Evolutionary conservation across 2,113 vertebrate species (phyloP), one percentile per base, ranked within the genome.

Genomic region (Chlamydotis undulata): DNA sequence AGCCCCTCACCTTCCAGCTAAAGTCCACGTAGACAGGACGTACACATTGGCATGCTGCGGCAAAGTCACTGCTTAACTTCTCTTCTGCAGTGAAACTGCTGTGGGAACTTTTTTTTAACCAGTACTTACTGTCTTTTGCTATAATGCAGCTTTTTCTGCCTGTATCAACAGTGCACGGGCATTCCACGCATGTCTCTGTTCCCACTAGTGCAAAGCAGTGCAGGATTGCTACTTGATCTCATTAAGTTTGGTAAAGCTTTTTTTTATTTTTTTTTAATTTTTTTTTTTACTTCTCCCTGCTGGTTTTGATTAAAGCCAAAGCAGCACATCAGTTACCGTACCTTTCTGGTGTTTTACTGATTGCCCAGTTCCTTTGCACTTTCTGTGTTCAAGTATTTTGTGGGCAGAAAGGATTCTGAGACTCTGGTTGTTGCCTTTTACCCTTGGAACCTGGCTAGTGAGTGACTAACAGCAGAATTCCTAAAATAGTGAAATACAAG

Each of bases 1-100:
- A 82, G 33, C 3, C 25, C 12, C 24, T 29, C 70, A 11, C 28
- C 39, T 19, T 26, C 61, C 41, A n/a, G 33, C 3, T 73, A 5
- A 13, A 77, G 31, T n/a, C 70, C 4, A 0, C 1, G 19, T 6
- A 23, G 67, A 8, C 24, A 18, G 14, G 25, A 16, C 45, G 33
- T 13, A 1, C 0, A 4, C 10, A 9, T 0, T 33, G 49, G 31
- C 33, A 18, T 25, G 12, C 5, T 29, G 17, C 19, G 28, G 29
- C 35, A 55, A 70, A 39, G 52, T 37, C 25, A 63, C 9, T 33
- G 53, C 67, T 57, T 6, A 71, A 29, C 63, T 80, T 63, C 39
- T 37, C 61, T 41, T 19, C 39, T 28, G 4, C 14, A 37, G 55
- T 2, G 12, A 77, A 60, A 49, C 3, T 5, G 12, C 53, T 39